phyloP scores from a whole-genome alignment of 1,140 invertebrate species.

The Lanistes nyassanus region DNA sequence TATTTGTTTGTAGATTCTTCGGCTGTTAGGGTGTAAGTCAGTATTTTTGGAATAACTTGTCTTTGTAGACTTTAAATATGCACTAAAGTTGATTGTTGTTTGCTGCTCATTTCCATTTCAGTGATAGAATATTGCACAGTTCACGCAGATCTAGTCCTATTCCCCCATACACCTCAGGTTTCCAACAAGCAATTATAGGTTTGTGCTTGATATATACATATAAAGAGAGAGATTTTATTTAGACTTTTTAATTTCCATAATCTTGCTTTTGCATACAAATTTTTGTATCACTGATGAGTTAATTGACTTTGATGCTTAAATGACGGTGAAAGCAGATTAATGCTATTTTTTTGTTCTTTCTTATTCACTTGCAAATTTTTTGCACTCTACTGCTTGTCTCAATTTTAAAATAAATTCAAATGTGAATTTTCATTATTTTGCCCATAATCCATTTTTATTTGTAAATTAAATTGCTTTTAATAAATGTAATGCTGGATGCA shows the following conservation, averaged over 20 bases:
- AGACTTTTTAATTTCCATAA: neutral
- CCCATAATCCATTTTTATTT: no score
- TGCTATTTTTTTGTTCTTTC: neutral
- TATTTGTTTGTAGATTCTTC: no score
- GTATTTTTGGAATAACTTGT: no score
- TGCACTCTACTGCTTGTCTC: neutral
- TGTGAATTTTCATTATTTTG: neutral
- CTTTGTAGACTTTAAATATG: no score
- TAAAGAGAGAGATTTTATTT: neutral
- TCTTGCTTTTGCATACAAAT: neutral
- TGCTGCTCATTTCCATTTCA: no score
- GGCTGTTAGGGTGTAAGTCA: no score
- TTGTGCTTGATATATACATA: neutral
- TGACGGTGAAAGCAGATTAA: neutral
- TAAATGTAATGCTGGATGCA: no score
- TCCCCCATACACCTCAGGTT: conserved; percentile 14
- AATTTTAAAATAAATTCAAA: neutral
- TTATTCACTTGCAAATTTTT: neutral
- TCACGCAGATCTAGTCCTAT: conserved; percentile 1
- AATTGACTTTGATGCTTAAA: neutral
- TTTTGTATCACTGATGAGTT: neutral
- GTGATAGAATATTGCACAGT: no score
- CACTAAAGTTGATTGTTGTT: no score
- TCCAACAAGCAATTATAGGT: conserved; percentile 10
- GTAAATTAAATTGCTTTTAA: no score